Conservation (phyloP, 1,140 invertebrate genomes). For the Drosophila bocqueti region DNA sequence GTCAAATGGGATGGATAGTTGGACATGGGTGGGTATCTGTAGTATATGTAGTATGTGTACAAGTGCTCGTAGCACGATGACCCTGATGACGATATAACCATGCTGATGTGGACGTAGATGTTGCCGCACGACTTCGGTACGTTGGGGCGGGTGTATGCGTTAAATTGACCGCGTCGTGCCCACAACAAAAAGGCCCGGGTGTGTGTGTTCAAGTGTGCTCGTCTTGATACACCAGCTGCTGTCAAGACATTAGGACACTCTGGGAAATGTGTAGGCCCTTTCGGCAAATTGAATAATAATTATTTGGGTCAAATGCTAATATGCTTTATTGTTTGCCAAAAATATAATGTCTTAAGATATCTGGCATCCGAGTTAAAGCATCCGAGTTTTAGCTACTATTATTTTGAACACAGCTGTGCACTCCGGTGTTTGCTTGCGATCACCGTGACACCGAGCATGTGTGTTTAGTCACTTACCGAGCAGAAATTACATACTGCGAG, state of each 20-base stretch:
- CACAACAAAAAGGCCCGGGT: constrained; percentile 27
- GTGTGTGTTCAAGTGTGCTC: constrained; percentile 36
- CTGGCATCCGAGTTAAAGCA: no score
- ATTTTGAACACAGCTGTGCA: not conserved
- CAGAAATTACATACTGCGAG: constrained; percentile 56
- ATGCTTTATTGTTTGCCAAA: not conserved
- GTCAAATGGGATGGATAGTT: constrained; percentile 1
- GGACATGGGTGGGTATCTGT: not conserved
- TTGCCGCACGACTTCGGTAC: constrained; percentile 41
- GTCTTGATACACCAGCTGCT: not conserved
- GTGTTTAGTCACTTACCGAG: constrained; percentile 43
- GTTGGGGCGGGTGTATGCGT: constrained; percentile 68
- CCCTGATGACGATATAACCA: constrained; percentile 55
- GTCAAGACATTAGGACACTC: not conserved
- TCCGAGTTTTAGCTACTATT: not conserved
- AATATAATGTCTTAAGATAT: not conserved
- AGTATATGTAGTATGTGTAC: not conserved
- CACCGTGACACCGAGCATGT: constrained; percentile 48
- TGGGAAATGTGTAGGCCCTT: no score
- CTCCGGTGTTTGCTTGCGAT: constrained; percentile 14
- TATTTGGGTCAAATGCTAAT: not conserved
- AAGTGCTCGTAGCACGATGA: constrained; percentile 59
- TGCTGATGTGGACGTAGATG: constrained; percentile 9
- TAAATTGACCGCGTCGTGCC: constrained; percentile 67
- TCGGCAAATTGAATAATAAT: not conserved